Evolutionary conservation across 2,113 vertebrate genomes (phyloP), one percentile per base, ranked within the genome.

Genomic region (Butorides virescens): DNA sequence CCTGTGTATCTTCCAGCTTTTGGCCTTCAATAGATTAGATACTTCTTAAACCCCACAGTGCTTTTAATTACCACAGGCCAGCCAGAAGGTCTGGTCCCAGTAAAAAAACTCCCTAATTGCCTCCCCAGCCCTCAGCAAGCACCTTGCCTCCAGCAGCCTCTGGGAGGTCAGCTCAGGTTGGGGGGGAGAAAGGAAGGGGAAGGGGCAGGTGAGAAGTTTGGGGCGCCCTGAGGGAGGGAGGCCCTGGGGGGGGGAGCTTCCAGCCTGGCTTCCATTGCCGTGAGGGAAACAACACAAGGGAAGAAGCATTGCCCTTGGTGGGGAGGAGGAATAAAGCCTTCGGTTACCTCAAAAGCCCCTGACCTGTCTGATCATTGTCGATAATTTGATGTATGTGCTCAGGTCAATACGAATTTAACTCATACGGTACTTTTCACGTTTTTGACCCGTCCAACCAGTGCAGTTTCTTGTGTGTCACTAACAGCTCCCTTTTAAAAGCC

Each of bases 91-190:
- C 70, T 26, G 21, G 12, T 55, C n/a, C 14, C 47, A 29, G 47
- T 11, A 56, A 29, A 44, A 47, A 36, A 56, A 21, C 49, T 59
- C n/a, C 52, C 13, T 12, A 23, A 20, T 9, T 22, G 13, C 30
- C 50, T 29, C 10, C 17, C 5, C 15, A 3, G 0, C 6, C 13
- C 29, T 15, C 44, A 70, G 3, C 6, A 5, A 66, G 13, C 39
- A 13, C 30, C 20, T 36, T 46, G 47, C 15, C 58, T 58, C 47
- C 27, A 4, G 59, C 56, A 37, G 25, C 81, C 14, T 37, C n/a
- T 14, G 42, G 36, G 21, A 49, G 14, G 11, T 20, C 22, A 32
- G 11, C n/a, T 39, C 37, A 4, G 39, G 39, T 29, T 34, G 7
- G 32, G 7, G 7, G 32, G 15, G 5, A 7, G 4, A 13, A 13